phyloP scores from a whole-genome alignment of 2,113 vertebrate species.

The Melanerpes aurifrons region DNA sequence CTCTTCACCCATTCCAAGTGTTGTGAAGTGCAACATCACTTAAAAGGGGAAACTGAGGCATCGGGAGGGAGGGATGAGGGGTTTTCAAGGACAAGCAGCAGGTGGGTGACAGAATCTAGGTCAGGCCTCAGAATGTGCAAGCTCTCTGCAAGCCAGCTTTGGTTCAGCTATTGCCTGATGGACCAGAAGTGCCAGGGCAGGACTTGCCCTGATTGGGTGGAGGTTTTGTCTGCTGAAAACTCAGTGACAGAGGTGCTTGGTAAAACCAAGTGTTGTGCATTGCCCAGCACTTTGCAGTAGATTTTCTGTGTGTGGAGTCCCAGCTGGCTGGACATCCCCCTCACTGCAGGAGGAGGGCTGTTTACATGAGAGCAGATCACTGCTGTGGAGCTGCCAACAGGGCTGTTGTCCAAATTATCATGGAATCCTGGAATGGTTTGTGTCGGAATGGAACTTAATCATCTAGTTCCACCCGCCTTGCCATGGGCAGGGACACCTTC shows the following conservation, averaged over 20 bases:
- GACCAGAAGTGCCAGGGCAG: neutral
- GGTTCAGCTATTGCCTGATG: neutral
- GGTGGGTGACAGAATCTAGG: neutral
- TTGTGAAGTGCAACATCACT: neutral
- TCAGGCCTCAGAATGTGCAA: neutral
- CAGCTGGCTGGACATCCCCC: no score
- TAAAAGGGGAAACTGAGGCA: neutral
- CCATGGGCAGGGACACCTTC: neutral
- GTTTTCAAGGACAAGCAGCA: neutral
- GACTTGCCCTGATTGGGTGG: rapidly evolving
- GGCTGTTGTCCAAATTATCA: neutral
- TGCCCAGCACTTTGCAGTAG: neutral
- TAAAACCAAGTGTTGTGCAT: neutral
- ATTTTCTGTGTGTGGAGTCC: neutral
- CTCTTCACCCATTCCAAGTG: neutral
- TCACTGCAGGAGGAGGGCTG: neutral
- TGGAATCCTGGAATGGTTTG: neutral
- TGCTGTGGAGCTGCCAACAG: neutral
- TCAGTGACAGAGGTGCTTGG: rapidly evolving
- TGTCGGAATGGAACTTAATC: neutral
- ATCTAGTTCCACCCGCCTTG: no score
- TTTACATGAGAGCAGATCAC: neutral
- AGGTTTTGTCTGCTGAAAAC: neutral
- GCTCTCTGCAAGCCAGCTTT: neutral
- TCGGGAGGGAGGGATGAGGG: rapidly evolving